phyloP scores from a whole-genome alignment of 37 sponge, comb jelly and placozoan species.

The Eunapius fragilis region DNA sequence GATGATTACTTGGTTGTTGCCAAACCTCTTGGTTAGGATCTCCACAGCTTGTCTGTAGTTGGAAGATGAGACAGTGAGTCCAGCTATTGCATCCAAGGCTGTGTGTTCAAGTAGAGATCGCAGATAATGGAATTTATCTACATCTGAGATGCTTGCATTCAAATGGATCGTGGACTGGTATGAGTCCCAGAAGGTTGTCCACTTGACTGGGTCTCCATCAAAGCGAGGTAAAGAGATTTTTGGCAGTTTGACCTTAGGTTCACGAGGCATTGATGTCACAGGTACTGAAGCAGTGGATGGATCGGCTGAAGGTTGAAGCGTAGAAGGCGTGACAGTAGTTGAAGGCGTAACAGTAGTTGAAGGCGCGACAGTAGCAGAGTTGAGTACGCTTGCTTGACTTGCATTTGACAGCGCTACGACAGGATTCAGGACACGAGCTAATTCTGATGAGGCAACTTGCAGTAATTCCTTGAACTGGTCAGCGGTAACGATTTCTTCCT shows the following conservation, averaged over 20 bases:
- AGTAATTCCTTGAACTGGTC: not conserved
- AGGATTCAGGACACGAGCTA: not conserved
- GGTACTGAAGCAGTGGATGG: not conserved
- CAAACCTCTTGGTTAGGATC: not conserved
- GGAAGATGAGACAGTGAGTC: not conserved
- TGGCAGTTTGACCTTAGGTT: slow-evolving; percentile 5
- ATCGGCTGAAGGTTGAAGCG: not conserved
- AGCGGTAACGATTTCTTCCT: not conserved
- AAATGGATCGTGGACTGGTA: not conserved
- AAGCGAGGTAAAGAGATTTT: not conserved
- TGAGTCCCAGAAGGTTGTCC: slow-evolving; percentile 23
- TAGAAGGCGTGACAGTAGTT: not conserved
- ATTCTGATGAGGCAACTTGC: not conserved
- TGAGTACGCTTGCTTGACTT: not conserved
- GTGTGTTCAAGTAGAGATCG: slow-evolving; percentile 1
- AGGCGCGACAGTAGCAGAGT: not conserved
- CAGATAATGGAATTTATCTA: slow-evolving; percentile 1
- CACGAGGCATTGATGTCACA: not conserved
- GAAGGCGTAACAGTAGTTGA: not conserved
- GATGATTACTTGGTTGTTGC: slow-evolving; percentile 13
- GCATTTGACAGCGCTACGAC: not conserved
- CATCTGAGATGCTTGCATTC: not conserved
- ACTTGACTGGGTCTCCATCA: not conserved
- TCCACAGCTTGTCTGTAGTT: slow-evolving; percentile 9
- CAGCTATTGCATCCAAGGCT: not conserved